Evolutionary conservation across 2,888 invertebrate species (phyloP), one percentile per base, ranked within the genome.

Genomic region (Leptinotarsa peninsularis): DNA sequence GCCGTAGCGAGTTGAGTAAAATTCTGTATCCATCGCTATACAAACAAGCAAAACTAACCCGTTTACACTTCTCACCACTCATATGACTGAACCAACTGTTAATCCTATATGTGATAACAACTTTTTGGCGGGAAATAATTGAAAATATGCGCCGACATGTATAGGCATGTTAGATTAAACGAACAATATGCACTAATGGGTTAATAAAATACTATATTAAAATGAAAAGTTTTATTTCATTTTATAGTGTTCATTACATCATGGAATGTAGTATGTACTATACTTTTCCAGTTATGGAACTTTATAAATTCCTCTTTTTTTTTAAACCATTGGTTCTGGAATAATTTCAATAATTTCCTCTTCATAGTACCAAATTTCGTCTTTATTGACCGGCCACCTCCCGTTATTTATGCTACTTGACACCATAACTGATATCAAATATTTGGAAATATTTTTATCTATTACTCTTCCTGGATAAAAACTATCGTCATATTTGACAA

Each of bases 361-460:
- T 68, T 68, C 18, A 52, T 68, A 27, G 15, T 54, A 68, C 68
- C 68, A 68, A 68, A 68, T 68, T 68, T 52, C 33, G 27, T 68
- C 68, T 68, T 68, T 68, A 68, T 49, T 68, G 49, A 68, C 68
- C 15, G 49, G 49, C 68, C 68, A 68, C 68, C 52, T 68, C 68
- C 68, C 52, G 49, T 68, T 68, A n/a, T 68, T 68, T 54, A 68
- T 68, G 68, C 21, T 50, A 54, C 52, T 63, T 63, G 63, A 63
- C 33, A 63, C 27, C 33, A 33, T 63, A n/a, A 27, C 33, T n/a
- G 63, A 27, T 63, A 63, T 63, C 33, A 33, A 63, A 63, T 63
- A 63, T 63, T 63, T 33, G n/a, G 33, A 63, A 63, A 63, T 63
- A 63, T 63, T 63, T 63, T 27, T 63, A 63, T 63, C 63, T 27